Evolutionary conservation across 1,140 invertebrate genomes (phyloP).

Genomic region (Asbolus verrucosus): DNA sequence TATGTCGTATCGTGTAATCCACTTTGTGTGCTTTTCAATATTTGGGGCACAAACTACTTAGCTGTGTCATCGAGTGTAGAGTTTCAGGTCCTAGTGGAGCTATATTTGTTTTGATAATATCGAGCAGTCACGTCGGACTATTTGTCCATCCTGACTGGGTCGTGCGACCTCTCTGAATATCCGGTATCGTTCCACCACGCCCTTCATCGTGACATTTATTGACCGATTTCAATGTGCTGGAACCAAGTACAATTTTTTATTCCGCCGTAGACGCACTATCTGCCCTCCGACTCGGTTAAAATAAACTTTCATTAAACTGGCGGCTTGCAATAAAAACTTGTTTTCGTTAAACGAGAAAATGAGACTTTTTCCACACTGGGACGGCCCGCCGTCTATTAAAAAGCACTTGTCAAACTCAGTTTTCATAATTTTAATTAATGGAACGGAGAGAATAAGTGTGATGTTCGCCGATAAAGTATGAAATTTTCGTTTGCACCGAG

Average conservation of each 20-base stretch:
- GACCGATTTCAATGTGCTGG: constrained; percentile 33
- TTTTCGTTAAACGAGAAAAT: constrained; percentile 2
- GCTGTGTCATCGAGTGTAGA: constrained; percentile 18
- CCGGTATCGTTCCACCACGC: constrained; percentile 34
- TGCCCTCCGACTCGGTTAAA: constrained; percentile 7
- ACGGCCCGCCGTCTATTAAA: background rate
- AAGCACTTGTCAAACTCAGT: constrained; percentile 2
- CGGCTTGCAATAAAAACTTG: constrained; percentile 17
- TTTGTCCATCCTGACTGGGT: constrained; percentile 33
- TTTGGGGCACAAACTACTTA: constrained; percentile 9
- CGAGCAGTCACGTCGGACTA: constrained; percentile 33
- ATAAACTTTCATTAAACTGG: constrained; percentile 23
- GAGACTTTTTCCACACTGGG: constrained; percentile 13
- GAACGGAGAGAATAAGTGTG: background rate
- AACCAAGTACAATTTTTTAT: constrained; percentile 9
- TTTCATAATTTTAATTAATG: constrained; percentile 10
- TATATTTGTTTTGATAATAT: constrained; percentile 39
- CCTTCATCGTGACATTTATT: constrained; percentile 39
- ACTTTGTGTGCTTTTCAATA: constrained; percentile 19
- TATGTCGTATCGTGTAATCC: background rate
- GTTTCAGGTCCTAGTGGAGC: constrained; percentile 21
- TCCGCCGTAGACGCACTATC: background rate
- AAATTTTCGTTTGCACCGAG: constrained; percentile 7
- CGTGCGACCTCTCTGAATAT: constrained; percentile 38
- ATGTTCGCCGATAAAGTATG: background rate